Evolutionary conservation across 2,888 invertebrate genomes (phyloP).

Genomic region (Dendrolimus pini): DNA sequence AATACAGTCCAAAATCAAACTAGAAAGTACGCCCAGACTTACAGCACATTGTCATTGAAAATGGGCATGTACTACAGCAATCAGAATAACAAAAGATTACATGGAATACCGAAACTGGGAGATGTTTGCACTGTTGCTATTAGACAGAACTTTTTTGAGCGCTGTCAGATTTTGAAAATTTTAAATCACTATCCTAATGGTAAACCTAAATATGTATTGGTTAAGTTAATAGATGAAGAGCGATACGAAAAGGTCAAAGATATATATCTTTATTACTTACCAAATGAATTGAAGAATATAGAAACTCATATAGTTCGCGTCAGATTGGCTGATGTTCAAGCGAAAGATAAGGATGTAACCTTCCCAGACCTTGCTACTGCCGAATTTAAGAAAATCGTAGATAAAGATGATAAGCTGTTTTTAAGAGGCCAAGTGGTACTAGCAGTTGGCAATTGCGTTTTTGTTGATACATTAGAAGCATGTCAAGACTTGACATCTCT

Average conservation of each 20-base stretch:
- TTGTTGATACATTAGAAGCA: conserved; percentile 79
- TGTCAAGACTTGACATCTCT: conserved; percentile 68
- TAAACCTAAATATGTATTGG: conserved; percentile 42
- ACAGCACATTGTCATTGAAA: conserved; percentile 46
- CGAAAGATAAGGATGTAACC: conserved; percentile 55
- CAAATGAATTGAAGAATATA: conserved; percentile 62
- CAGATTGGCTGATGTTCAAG: conserved; percentile 47
- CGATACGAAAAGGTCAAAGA: conserved; percentile 47
- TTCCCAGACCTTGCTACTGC: conserved; percentile 48
- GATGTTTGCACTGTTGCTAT: conserved; percentile 73
- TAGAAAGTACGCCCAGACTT: conserved; percentile 44
- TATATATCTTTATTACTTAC: conserved; percentile 63
- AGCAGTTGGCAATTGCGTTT: conserved; percentile 78
- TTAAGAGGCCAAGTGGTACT: conserved; percentile 68
- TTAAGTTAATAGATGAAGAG: conserved; percentile 80
- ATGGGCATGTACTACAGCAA: conserved; percentile 54
- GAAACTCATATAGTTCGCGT: conserved; percentile 59
- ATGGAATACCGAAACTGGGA: conserved; percentile 64
- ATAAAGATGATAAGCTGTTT: conserved; percentile 43
- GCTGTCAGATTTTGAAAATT: conserved; percentile 75
- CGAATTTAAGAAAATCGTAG: conserved; percentile 36
- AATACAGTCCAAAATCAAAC: conserved; percentile 23
- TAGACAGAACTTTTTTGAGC: conserved; percentile 62
- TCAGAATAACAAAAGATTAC: conserved; percentile 42
- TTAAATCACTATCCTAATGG: conserved; percentile 36